phyloP scores from a whole-genome alignment of 2,113 vertebrate species.

The Porphyrio hochstetteri region DNA sequence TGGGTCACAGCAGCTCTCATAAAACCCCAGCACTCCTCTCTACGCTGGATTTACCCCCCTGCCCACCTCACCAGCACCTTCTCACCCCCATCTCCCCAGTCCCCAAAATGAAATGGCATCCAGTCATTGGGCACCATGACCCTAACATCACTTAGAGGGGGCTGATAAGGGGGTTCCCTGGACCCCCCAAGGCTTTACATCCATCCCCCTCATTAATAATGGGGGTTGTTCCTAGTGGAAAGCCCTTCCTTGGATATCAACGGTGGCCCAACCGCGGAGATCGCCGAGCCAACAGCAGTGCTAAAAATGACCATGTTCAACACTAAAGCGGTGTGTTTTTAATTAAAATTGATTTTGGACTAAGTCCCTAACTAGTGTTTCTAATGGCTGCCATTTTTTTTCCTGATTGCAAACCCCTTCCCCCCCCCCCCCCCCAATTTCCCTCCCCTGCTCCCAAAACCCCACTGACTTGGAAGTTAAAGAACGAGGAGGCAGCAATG shows the following conservation, averaged over 20 bases:
- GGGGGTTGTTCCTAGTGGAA: neutral
- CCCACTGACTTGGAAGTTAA: neutral
- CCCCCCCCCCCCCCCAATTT: too few species aligned
- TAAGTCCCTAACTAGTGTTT: constrained; percentile 61
- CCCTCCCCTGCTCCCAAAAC: neutral
- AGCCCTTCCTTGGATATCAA: neutral
- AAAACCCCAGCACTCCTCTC: neutral
- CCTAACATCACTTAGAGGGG: neutral
- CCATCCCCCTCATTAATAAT: neutral
- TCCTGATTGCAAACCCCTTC: neutral
- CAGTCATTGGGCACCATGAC: neutral
- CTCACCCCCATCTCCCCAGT: neutral
- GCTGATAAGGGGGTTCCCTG: neutral
- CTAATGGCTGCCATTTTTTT: constrained; percentile 54
- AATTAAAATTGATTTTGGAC: constrained; percentile 79
- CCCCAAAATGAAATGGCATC: neutral
- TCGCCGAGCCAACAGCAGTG: neutral
- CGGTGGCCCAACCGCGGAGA: neutral
- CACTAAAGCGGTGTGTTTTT: constrained; percentile 54
- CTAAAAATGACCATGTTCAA: constrained; percentile 37
- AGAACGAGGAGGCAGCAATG: neutral
- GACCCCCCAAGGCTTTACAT: neutral
- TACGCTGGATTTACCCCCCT: neutral
- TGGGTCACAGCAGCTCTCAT: constrained; percentile 31
- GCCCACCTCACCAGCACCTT: neutral